Percentiles rank a stretch among this genome's conserved stretches.
phyloP scores from a whole-genome alignment of 2,888 invertebrate genomes.

The Ophioninae sp. region DNA sequence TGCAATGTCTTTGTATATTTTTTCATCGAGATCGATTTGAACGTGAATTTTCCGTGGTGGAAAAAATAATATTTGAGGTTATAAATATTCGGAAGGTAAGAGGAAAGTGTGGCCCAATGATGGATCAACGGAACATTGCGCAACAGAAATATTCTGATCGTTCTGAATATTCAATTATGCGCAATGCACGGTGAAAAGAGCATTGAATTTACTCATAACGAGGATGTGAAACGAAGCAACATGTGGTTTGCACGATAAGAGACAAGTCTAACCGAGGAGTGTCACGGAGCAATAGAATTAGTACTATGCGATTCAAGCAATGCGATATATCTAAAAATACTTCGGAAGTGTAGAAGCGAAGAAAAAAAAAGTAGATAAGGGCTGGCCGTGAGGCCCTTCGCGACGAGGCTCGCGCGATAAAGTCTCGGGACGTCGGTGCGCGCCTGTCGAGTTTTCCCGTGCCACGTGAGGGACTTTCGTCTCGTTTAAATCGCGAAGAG shows the following conservation, averaged over 20 bases:
- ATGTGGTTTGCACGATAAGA: constrained; percentile 42
- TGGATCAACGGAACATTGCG: not conserved
- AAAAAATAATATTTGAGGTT: constrained; percentile 43
- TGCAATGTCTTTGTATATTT: not conserved
- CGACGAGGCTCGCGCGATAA: constrained; percentile 12
- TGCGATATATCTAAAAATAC: constrained; percentile 45
- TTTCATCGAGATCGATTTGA: not conserved
- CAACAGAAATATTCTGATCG: not conserved
- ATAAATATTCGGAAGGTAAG: not conserved
- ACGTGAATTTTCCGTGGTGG: not conserved
- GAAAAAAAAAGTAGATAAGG: constrained; percentile 61
- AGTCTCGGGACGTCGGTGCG: not conserved
- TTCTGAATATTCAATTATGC: not conserved
- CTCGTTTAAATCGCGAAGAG: not conserved
- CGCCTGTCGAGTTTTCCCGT: not conserved
- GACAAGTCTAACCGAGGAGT: not conserved
- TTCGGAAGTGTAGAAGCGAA: constrained; percentile 23
- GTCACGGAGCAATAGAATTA: not conserved
- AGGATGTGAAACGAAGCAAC: constrained; percentile 35
- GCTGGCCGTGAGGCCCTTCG: constrained; percentile 65
- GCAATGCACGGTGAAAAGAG: not conserved
- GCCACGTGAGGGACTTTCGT: not conserved
- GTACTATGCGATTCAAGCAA: not conserved
- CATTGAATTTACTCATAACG: not conserved
- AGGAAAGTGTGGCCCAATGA: not conserved